phyloP scores from a whole-genome alignment of 2,113 vertebrate genomes.

The Rhinoptilus africanus region DNA sequence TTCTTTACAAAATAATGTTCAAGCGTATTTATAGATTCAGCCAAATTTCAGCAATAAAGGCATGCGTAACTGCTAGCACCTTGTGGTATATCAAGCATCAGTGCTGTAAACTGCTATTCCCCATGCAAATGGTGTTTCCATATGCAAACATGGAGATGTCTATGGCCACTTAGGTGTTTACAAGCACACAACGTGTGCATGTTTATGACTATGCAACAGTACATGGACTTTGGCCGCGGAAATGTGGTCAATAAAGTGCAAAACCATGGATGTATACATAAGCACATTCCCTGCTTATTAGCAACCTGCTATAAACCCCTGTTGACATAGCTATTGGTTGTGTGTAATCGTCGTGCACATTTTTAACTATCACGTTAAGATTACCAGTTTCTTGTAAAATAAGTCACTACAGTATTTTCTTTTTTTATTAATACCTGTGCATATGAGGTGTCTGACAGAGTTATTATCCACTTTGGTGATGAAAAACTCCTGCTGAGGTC shows the following conservation, averaged over 20 bases:
- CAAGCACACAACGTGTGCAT: background rate
- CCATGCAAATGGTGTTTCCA: background rate
- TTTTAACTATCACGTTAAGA: background rate
- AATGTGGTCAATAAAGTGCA: background rate
- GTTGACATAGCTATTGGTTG: slow-evolving; percentile 20
- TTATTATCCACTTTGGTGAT: slow-evolving; percentile 66
- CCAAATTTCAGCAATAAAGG: background rate
- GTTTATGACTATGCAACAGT: accelerated
- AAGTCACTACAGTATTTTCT: slow-evolving; percentile 30
- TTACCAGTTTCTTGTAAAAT: slow-evolving; percentile 46
- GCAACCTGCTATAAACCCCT: slow-evolving; percentile 1
- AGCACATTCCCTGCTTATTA: slow-evolving; percentile 4
- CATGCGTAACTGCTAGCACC: background rate
- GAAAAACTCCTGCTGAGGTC: slow-evolving; percentile 69
- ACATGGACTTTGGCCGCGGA: background rate
- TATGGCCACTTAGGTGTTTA: background rate
- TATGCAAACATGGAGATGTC: background rate
- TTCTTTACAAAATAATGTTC: background rate
- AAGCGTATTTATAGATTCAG: background rate
- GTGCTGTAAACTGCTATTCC: background rate
- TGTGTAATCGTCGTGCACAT: background rate
- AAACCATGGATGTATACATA: background rate
- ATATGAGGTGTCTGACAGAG: slow-evolving; percentile 70
- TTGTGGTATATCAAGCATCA: background rate
- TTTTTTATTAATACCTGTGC: slow-evolving; percentile 50